A percentile compares a stretch with the other conserved stretches of the same genome.
Conservation (phyloP, 1,140 invertebrate genomes). For the Drosophila fuyamai region DNA sequence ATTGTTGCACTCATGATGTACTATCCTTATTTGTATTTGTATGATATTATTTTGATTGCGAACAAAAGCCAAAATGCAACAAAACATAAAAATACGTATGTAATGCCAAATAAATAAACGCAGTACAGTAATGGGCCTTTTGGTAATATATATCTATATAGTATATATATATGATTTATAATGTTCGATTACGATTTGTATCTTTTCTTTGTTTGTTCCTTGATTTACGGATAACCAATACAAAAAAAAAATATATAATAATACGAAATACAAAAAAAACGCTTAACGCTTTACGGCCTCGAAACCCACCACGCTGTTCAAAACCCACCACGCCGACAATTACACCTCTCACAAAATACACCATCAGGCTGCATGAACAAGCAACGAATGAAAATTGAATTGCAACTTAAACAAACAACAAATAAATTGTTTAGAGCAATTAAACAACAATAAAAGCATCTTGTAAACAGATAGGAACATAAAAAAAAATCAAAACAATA, state of each 20-base stretch:
- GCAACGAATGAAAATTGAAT: slow-evolving; percentile 70
- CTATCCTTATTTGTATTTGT: slow-evolving; percentile 28
- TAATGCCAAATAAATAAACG: slow-evolving; percentile 21
- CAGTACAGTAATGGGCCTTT: slow-evolving; percentile 10
- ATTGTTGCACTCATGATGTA: slow-evolving; percentile 37
- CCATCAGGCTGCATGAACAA: slow-evolving; percentile 73
- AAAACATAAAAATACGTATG: slow-evolving; percentile 28
- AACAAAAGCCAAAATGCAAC: slow-evolving; percentile 44
- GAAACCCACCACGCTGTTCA: slow-evolving; percentile 51
- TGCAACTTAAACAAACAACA: slow-evolving; percentile 38
- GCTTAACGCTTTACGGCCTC: slow-evolving; percentile 55
- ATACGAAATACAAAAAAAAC: slow-evolving; percentile 10
- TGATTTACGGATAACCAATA: slow-evolving; percentile 49
- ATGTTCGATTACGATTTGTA: slow-evolving; percentile 66
- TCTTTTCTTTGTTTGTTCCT: slow-evolving; percentile 74
- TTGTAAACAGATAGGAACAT: slow-evolving; percentile 21
- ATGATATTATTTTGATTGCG: slow-evolving; percentile 45
- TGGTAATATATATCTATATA: slow-evolving; percentile 40
- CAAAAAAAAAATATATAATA: slow-evolving; percentile 19
- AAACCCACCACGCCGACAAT: slow-evolving; percentile 25
- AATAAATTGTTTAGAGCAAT: slow-evolving; percentile 9
- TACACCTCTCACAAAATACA: slow-evolving; percentile 22
- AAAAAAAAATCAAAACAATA: slow-evolving; percentile 1
- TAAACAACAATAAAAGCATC: slow-evolving; percentile 9
- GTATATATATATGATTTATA: slow-evolving; percentile 62